phyloP scores from a whole-genome alignment of 2,888 invertebrate genomes.

The Zhengitettix transpicula region DNA sequence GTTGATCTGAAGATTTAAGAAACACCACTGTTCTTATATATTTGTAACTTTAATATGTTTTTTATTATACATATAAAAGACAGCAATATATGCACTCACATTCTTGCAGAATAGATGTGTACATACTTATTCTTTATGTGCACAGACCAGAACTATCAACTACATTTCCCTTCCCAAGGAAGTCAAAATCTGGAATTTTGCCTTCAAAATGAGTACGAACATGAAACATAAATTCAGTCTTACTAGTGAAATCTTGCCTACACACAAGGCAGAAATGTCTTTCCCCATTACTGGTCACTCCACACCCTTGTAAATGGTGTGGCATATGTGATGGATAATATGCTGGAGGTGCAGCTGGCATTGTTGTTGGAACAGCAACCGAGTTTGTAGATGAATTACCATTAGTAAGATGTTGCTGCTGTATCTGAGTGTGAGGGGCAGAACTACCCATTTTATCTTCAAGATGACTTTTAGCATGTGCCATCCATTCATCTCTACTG shows the following conservation, averaged over 20 bases:
- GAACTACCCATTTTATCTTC: slow-evolving; percentile 25
- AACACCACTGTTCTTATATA: too few species aligned
- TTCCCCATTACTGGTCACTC: slow-evolving; percentile 22
- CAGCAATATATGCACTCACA: background rate
- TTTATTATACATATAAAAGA: background rate
- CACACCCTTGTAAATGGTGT: slow-evolving; percentile 26
- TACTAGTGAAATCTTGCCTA: slow-evolving; percentile 44
- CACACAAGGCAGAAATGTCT: slow-evolving; percentile 44
- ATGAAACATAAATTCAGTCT: slow-evolving; percentile 53
- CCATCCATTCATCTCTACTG: slow-evolving; percentile 58
- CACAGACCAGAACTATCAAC: slow-evolving; percentile 37
- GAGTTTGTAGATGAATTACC: slow-evolving; percentile 1
- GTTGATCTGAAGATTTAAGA: too few species aligned
- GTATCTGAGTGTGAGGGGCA: slow-evolving; percentile 22
- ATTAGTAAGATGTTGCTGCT: slow-evolving; percentile 1
- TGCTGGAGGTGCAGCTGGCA: slow-evolving; percentile 23
- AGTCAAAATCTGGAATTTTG: slow-evolving; percentile 13
- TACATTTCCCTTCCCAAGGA: slow-evolving; percentile 18
- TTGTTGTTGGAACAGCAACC: slow-evolving; percentile 4
- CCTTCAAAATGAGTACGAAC: slow-evolving; percentile 45
- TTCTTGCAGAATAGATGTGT: background rate
- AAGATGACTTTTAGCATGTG: slow-evolving; percentile 54
- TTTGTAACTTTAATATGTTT: background rate
- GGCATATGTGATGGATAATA: slow-evolving; percentile 20
- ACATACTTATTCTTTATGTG: slow-evolving; percentile 24